Evolutionary conservation across 2,888 invertebrate genomes (phyloP).

Genomic region (Drosophila mettleri): DNA sequence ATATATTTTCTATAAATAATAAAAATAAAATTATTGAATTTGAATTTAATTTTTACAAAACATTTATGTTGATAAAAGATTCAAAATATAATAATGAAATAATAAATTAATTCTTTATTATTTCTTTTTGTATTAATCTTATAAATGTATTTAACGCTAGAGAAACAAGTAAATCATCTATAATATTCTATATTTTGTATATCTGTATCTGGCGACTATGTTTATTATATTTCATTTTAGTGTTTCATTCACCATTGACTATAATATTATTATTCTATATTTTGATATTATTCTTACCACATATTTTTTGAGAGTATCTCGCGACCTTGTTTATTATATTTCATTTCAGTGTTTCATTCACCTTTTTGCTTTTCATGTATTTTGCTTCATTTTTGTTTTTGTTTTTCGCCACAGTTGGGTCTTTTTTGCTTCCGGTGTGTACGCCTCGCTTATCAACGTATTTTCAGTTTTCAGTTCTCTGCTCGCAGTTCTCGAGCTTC

Average conservation of each 20-base stretch:
- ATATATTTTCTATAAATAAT: too few relatives aligned
- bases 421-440: constrained; percentile 63
- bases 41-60: too few relatives aligned
- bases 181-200: too few relatives aligned
- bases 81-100: too few relatives aligned
- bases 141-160: too few relatives aligned
- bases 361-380: constrained; percentile 21
- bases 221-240: not conserved
- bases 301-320: not conserved
- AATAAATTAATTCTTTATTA: too few relatives aligned
- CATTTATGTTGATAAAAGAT: too few relatives aligned
- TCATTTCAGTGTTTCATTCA: not conserved
- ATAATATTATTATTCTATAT: too few relatives aligned
- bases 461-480: constrained; percentile 55
- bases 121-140: too few relatives aligned
- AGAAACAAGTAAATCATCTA: too few relatives aligned
- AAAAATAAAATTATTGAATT: too few relatives aligned
- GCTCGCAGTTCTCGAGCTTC: constrained; percentile 20
- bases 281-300: not conserved
- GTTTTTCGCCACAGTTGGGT: constrained; percentile 14
- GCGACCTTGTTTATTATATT: not conserved
- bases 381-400: constrained; percentile 11
- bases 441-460: constrained; percentile 74
- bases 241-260: constrained; percentile 15
- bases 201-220: not conserved